A percentile compares a stretch with the other conserved stretches of the same genome.
These are phyloP conservation scores for Amphilophus citrinellus DNA, from an alignment of 2,113 vertebrate genomes.

Conservation along the genomic window DNA sequence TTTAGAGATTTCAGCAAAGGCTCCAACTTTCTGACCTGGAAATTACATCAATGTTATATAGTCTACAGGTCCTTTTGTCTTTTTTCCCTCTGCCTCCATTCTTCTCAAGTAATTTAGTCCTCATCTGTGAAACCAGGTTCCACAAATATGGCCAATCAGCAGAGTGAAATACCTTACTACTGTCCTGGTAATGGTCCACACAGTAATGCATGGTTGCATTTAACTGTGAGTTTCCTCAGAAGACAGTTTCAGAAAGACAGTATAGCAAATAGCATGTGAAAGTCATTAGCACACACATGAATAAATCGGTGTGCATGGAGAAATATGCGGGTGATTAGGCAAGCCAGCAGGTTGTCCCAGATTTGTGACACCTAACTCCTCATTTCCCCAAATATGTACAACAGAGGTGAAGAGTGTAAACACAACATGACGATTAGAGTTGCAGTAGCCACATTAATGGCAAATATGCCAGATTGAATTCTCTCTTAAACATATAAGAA, in stretches of 20 bases:
- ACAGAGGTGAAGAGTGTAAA: not conserved
- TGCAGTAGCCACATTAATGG: not conserved
- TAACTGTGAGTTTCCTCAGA: not conserved
- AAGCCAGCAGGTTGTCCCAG: not conserved
- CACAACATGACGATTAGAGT: no score
- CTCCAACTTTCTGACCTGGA: not conserved
- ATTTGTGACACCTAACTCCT: not conserved
- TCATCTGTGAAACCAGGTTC: not conserved
- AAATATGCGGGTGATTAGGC: not conserved
- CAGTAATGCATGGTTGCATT: not conserved
- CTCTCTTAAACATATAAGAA: not conserved
- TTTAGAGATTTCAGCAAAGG: no score
- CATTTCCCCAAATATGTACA: not conserved
- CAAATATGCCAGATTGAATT: not conserved
- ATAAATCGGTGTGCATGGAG: not conserved
- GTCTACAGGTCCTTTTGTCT: not conserved
- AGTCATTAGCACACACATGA: not conserved
- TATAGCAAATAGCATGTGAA: not conserved
- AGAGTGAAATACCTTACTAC: not conserved
- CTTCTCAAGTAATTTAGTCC: not conserved
- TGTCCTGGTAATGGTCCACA: not conserved
- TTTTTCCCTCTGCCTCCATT: not conserved
- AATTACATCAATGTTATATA: no score
- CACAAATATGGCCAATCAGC: not conserved
- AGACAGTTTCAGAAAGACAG: not conserved